These are phyloP conservation scores for Neopelma chrysocephalum DNA, from an alignment of 2,797 vertebrate genomes.

Conservation along the genomic window DNA sequence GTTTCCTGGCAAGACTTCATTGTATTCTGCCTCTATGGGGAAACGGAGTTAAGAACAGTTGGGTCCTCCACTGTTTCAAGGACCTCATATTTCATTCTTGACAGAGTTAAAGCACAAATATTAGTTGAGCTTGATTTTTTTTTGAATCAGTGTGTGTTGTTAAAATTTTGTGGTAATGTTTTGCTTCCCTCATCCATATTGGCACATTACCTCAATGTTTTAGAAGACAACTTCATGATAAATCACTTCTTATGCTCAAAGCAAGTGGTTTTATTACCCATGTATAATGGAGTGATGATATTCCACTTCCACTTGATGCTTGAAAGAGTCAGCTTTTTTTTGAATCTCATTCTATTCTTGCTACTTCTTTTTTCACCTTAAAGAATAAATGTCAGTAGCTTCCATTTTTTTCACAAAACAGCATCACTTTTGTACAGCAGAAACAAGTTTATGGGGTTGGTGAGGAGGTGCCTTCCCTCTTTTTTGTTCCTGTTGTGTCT, in stretches of 20 bases:
- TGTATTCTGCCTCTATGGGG: not conserved
- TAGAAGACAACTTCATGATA: not conserved
- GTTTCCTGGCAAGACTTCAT: not conserved
- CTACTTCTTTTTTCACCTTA: not conserved
- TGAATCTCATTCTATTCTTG: not conserved
- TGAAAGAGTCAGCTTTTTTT: not conserved
- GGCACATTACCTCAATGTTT: not conserved
- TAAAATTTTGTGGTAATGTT: not conserved
- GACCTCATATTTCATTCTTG: not conserved
- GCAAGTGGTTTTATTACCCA: not conserved
- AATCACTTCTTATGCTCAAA: not conserved
- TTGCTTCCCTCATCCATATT: not conserved
- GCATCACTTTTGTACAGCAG: not conserved
- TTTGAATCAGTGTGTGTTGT: not conserved
- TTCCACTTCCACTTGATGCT: not conserved
- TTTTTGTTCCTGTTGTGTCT: not conserved
- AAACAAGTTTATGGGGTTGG: not conserved
- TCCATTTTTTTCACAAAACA: not conserved
- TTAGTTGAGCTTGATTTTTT: not conserved
- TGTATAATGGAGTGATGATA: not conserved
- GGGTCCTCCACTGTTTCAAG: not conserved
- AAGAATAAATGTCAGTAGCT: not conserved
- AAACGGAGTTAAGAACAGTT: not conserved
- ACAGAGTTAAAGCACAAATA: not conserved
- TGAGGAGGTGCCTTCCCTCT: not conserved